Conservation (phyloP, 2,888 invertebrate species). For the Xestia sexstrigata region DNA sequence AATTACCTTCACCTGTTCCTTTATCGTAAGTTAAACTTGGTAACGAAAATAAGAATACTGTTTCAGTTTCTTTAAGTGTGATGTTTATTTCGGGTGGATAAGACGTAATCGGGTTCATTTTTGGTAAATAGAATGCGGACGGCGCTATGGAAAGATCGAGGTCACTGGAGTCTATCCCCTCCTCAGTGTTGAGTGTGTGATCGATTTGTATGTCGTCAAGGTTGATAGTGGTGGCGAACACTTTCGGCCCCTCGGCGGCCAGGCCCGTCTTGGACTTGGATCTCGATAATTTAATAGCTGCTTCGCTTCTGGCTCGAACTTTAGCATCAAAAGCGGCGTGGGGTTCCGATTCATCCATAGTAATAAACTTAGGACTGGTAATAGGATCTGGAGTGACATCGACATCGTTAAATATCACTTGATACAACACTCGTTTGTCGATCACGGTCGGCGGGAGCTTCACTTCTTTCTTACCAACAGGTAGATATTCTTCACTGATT, state of each 20-base stretch:
- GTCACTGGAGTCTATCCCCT: conserved; percentile 74
- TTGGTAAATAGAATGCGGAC: conserved; percentile 85
- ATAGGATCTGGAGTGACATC: conserved; percentile 84
- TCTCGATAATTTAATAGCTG: conserved; percentile 69
- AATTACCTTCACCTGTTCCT: conserved; percentile 90
- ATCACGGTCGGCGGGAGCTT: conserved; percentile 74
- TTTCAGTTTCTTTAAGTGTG: conserved; percentile 92
- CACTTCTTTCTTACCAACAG: conserved; percentile 59
- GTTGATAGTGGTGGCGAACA: conserved; percentile 86
- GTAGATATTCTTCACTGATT: conserved; percentile 1
- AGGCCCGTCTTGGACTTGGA: conserved; percentile 69
- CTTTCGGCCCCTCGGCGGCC: conserved; percentile 74
- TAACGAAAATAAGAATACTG: conserved; percentile 92
- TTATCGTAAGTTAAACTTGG: conserved; percentile 92
- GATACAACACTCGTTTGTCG: conserved; percentile 77
- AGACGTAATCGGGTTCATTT: conserved; percentile 75
- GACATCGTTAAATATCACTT: conserved; percentile 72
- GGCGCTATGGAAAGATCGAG: conserved; percentile 80
- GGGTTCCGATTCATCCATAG: conserved; percentile 78
- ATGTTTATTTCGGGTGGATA: conserved; percentile 91
- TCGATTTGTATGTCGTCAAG: conserved; percentile 90
- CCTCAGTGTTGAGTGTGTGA: conserved; percentile 86
- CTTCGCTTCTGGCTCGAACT: conserved; percentile 74
- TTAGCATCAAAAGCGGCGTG: conserved; percentile 84
- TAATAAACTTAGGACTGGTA: conserved; percentile 74